These are phyloP conservation scores for Drosophila dives DNA, from an alignment of 2,888 invertebrate genomes.

Conservation along the genomic window DNA sequence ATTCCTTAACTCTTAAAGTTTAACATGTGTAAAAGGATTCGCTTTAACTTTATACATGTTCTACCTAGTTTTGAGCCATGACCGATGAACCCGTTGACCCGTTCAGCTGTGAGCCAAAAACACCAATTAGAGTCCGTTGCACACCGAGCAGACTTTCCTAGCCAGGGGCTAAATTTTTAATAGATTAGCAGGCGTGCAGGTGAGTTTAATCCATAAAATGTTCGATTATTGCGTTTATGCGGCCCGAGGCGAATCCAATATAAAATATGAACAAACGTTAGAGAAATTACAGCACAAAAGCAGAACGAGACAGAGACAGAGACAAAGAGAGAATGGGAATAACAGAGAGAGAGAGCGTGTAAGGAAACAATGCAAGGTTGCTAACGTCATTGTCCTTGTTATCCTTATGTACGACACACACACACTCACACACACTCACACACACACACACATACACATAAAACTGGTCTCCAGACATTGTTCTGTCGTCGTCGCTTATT, in stretches of 20 bases:
- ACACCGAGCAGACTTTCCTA: slow-evolving; percentile 22
- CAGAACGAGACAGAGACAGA: slow-evolving; percentile 4
- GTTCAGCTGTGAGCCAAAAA: slow-evolving; percentile 10
- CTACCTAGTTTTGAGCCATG: not conserved
- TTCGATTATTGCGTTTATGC: slow-evolving; percentile 82
- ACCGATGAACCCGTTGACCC: slow-evolving; percentile 12
- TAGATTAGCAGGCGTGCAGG: slow-evolving; percentile 77
- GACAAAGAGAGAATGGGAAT: slow-evolving; percentile 1
- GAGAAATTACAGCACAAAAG: slow-evolving; percentile 74
- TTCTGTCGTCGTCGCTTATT: slow-evolving; percentile 55
- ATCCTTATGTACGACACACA: slow-evolving; percentile 30
- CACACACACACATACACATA: slow-evolving; percentile 16
- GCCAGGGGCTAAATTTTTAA: slow-evolving; percentile 40
- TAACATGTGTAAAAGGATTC: not conserved
- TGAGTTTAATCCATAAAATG: slow-evolving; percentile 82
- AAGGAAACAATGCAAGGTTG: slow-evolving; percentile 26
- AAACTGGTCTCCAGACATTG: slow-evolving; percentile 34
- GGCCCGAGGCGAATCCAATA: slow-evolving; percentile 70
- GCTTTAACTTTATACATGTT: not conserved
- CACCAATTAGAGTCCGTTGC: slow-evolving; percentile 25
- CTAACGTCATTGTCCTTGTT: slow-evolving; percentile 34
- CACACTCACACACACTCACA: slow-evolving; percentile 17
- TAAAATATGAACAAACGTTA: slow-evolving; percentile 79
- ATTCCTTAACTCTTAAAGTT: not conserved
- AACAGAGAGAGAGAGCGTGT: not conserved